Conservation (phyloP, 1,140 invertebrate genomes). For the Cotesia vestalis region DNA sequence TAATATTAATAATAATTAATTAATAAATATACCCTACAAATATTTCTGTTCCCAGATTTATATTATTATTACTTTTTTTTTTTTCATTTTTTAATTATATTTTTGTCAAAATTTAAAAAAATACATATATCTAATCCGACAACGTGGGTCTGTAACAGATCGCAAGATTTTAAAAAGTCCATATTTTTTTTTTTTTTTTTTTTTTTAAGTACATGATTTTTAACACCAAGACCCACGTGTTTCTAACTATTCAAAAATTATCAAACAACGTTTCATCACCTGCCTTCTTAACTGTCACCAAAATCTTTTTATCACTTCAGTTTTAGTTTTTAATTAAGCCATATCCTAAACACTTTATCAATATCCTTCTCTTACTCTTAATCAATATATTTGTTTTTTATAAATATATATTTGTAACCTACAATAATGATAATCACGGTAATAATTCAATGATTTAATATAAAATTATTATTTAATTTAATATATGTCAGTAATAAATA, state of each 20-base stretch:
- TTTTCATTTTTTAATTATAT: slow-evolving; percentile 44
- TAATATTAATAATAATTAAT: slow-evolving; percentile 14
- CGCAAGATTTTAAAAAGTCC: too few relatives aligned
- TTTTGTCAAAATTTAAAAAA: slow-evolving; percentile 64
- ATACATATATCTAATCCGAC: slow-evolving; percentile 64
- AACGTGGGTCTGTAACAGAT: slow-evolving; percentile 41
- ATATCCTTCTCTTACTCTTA: background rate
- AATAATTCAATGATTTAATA: background rate
- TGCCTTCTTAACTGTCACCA: background rate
- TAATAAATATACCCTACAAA: slow-evolving; percentile 48
- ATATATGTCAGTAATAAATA: background rate
- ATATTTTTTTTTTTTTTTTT: too few relatives aligned
- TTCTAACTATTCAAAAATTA: slow-evolving; percentile 57
- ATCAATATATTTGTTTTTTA: slow-evolving; percentile 27
- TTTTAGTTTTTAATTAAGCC: slow-evolving; percentile 1
- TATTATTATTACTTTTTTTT: slow-evolving; percentile 45
- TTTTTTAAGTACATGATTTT: slow-evolving; percentile 3
- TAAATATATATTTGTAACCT: slow-evolving; percentile 18
- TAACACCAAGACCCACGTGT: slow-evolving; percentile 32
- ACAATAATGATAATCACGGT: slow-evolving; percentile 15
- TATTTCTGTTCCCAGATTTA: slow-evolving; percentile 57
- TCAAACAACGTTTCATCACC: slow-evolving; percentile 46
- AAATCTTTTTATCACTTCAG: slow-evolving; percentile 19
- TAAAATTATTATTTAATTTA: background rate
- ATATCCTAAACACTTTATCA: background rate